Evolutionary conservation across 2,888 invertebrate genomes (phyloP).

Genomic region (Bombyx huttoni): DNA sequence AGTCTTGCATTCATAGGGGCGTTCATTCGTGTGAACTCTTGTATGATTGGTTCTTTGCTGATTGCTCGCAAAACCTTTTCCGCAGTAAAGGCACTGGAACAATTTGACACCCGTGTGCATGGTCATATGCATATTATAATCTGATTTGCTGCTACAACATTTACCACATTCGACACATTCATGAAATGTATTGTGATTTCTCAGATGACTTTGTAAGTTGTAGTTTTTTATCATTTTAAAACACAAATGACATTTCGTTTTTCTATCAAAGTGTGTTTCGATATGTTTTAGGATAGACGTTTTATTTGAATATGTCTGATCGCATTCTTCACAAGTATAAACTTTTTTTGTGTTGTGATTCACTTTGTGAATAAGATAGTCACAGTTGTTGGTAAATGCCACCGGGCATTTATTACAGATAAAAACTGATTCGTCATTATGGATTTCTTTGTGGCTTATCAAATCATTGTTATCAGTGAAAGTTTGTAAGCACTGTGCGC

Average conservation of each 20-base stretch:
- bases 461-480: conserved; percentile 19
- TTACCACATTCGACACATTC: no score
- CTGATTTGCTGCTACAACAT: no score
- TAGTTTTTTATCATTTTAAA: no score
- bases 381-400: conserved; percentile 19
- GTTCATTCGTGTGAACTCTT: conserved; percentile 14
- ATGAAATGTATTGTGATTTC: no score
- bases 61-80: conserved; percentile 12
- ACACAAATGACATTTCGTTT: conserved; percentile 1
- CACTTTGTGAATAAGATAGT: conserved; percentile 15
- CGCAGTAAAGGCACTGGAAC: conserved; percentile 25
- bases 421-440: conserved; percentile 10
- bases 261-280: conserved; percentile 13
- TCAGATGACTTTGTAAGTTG: no score
- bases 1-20: conserved; percentile 12
- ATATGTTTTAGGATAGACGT: conserved; percentile 13
- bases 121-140: conserved; percentile 14
- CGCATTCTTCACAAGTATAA: conserved; percentile 19
- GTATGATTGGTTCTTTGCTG: conserved; percentile 9
- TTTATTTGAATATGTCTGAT: conserved; percentile 1
- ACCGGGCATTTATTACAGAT: conserved; percentile 18
- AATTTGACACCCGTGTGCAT: conserved; percentile 20
- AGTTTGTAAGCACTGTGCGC: conserved; percentile 12
- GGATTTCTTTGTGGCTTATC: conserved; percentile 16
- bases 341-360: conserved; percentile 6